These are phyloP conservation scores for Pterostichus niger DNA, from an alignment of 2,888 invertebrate genomes.

Conservation along the genomic window DNA sequence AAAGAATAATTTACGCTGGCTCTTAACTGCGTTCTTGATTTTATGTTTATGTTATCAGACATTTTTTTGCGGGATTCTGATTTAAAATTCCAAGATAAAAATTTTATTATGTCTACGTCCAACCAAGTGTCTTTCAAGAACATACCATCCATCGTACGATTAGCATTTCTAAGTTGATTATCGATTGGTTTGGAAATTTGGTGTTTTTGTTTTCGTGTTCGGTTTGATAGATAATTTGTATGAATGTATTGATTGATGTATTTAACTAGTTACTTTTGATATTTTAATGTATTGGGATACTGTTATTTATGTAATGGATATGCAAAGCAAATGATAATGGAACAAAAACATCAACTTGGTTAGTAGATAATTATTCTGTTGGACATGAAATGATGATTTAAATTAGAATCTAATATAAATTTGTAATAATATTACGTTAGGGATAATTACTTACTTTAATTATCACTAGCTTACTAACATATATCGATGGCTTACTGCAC, in stretches of 20 bases:
- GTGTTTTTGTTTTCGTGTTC: slow-evolving; percentile 17
- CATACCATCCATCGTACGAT: neutral
- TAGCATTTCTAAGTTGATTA: slow-evolving; percentile 14
- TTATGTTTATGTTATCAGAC: slow-evolving; percentile 16
- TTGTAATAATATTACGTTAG: neutral
- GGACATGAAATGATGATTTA: slow-evolving; percentile 11
- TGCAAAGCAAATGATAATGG: slow-evolving; percentile 15
- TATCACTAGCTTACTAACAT: too few species aligned
- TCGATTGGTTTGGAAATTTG: neutral
- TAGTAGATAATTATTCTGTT: slow-evolving; percentile 29
- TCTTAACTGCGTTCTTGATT: slow-evolving; percentile 21
- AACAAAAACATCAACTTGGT: slow-evolving; percentile 34
- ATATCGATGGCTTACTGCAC: too few species aligned
- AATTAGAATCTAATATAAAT: slow-evolving; percentile 27
- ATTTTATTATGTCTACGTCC: slow-evolving; percentile 12
- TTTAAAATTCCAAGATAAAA: slow-evolving; percentile 29
- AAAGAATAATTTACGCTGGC: slow-evolving; percentile 7
- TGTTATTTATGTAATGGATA: slow-evolving; percentile 23
- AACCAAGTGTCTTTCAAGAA: too few species aligned
- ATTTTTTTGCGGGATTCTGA: slow-evolving; percentile 23
- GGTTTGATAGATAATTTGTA: neutral
- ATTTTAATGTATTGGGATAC: neutral
- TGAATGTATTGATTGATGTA: slow-evolving; percentile 3
- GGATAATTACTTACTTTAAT: neutral
- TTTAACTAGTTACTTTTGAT: neutral